Conservation (phyloP, 1,140 invertebrate genomes). For the Coboldia fuscipes region DNA sequence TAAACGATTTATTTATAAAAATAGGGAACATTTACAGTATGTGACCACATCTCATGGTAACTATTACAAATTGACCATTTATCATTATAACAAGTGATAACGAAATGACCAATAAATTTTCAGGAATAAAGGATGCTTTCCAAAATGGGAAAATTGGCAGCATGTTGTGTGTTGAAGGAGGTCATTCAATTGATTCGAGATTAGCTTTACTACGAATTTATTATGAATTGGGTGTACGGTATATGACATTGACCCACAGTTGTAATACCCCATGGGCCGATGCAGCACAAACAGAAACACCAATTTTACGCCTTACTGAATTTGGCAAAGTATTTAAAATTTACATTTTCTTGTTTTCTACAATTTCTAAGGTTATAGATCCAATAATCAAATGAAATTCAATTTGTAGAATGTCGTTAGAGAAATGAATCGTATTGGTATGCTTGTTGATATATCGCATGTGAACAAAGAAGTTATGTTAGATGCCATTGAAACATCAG, state of each 20-base stretch:
- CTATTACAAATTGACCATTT: too few species aligned
- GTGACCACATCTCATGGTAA: too few species aligned
- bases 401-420: constrained; percentile 36
- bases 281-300: constrained; percentile 29
- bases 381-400: constrained; percentile 5
- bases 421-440: constrained; percentile 63
- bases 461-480: constrained; percentile 54
- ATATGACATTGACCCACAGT: constrained; percentile 58
- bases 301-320: constrained; percentile 35
- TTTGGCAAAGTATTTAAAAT: constrained; percentile 23
- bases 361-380: too few species aligned
- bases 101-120: too few species aligned
- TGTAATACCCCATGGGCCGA: constrained; percentile 58
- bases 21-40: too few species aligned
- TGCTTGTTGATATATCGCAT: constrained; percentile 69
- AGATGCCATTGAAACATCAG: constrained; percentile 42
- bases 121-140: constrained; percentile 26
- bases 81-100: too few species aligned
- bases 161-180: constrained; percentile 54
- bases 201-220: constrained; percentile 49
- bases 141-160: constrained; percentile 36
- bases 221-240: constrained; percentile 54
- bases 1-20: too few species aligned
- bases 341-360: too few species aligned
- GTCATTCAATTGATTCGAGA: constrained; percentile 56